Base-by-base conservation (phyloP, 2,888 invertebrate species). In the Myathropa florea region DNA sequence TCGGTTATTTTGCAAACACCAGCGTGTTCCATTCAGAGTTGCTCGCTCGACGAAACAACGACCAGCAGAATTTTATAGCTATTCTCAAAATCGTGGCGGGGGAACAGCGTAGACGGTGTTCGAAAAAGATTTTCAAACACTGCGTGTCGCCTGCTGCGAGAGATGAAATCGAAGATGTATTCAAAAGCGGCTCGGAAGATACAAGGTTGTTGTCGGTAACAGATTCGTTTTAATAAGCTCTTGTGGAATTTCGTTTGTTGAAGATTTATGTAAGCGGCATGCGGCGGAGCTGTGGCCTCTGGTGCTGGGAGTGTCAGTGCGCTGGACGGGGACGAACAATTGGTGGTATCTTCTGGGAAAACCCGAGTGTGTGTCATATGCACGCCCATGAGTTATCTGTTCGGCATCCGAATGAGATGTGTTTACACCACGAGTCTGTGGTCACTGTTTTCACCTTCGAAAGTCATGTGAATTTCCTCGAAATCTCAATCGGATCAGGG, bases 171-270 rank as follows among this genome's bases (percentile, higher is more conserved):
- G 28, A 60, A 60, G n/a, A 26, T 28, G 12, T 1, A 14, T 55
- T 55, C 23, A 21, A 30, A n/a, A 67, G 55, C 53, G 53, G 30
- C 46, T 46, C 53, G 30, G n/a, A 14, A 23, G 4, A n/a, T 65
- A 21, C 67, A 76, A 76, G 65, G 75, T 59, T 67, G 65, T 76
- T 18, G 18, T 7, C 75, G 67, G 46, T 46, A 18, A 28, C 28
- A 57, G 57, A 76, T 60, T 76, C 59, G 28, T 59, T 30, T 67
- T 39, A 67, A 67, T 59, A 59, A 65, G 75, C 30, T 65, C 59
- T 59, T 76, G 65, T 67, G 76, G 59, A 67, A 67, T 67, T 76
- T 76, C n/a, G 7, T 39, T 53, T 39, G 33, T 33, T 46, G n/a
- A 36, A 59, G 18, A 67, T 60, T 67, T 39, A 59, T 59, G 18